phyloP scores from a whole-genome alignment of 92 coral and sea anemone species.

The Pocillopora meandrina region DNA sequence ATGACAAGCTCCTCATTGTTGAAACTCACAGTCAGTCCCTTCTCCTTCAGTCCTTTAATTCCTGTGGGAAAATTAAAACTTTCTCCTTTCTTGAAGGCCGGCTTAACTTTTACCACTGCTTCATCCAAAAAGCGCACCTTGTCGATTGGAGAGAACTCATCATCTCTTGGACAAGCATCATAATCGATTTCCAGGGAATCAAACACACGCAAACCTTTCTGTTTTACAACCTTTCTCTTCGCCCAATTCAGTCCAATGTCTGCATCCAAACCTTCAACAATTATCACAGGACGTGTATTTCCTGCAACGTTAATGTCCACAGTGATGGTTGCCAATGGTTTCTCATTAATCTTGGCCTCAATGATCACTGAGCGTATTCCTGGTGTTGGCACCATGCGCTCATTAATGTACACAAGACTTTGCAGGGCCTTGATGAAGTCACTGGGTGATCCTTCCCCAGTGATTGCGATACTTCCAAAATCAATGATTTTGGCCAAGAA shows the following conservation, averaged over 20 bases:
- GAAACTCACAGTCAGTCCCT: constrained; percentile 60
- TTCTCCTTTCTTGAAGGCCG: constrained; percentile 78
- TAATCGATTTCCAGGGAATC: constrained; percentile 57
- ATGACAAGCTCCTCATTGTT: constrained; percentile 71
- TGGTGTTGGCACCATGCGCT: constrained; percentile 80
- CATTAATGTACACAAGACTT: constrained; percentile 81
- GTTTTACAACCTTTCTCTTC: constrained; percentile 48
- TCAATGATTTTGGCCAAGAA: constrained; percentile 64
- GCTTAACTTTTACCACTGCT: constrained; percentile 76
- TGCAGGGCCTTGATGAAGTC: constrained; percentile 75
- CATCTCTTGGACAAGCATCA: constrained; percentile 54
- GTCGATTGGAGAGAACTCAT: constrained; percentile 55
- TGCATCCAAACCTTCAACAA: constrained; percentile 50
- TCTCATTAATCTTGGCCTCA: constrained; percentile 48
- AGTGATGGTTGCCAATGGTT: constrained; percentile 42
- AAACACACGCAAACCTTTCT: constrained; percentile 74
- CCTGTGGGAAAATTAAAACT: constrained; percentile 74
- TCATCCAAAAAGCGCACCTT: constrained; percentile 64
- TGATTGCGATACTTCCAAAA: constrained; percentile 61
- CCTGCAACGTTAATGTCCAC: constrained; percentile 61
- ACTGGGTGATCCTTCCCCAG: constrained; percentile 78
- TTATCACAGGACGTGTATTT: constrained; percentile 69
- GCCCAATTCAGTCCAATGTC: constrained; percentile 55
- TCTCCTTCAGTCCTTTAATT: constrained; percentile 61
- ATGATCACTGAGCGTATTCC: constrained; percentile 79